phyloP scores from a whole-genome alignment of 2,888 invertebrate genomes.

The Drosophila parthenogenetica region DNA sequence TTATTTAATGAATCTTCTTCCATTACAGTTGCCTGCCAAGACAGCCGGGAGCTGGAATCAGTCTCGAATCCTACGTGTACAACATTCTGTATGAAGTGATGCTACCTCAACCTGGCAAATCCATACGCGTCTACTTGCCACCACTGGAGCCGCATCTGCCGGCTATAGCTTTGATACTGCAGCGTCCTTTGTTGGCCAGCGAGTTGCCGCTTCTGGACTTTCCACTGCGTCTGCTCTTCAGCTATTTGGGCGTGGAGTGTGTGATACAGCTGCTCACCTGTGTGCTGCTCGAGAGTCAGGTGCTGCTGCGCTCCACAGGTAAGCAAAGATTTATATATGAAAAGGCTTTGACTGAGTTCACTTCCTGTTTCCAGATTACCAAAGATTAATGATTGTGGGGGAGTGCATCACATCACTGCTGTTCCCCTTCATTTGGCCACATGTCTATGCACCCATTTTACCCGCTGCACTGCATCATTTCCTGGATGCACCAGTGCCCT shows the following conservation, averaged over 20 bases:
- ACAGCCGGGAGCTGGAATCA: slow-evolving; percentile 90
- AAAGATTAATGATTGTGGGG: slow-evolving; percentile 97
- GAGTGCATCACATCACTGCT: slow-evolving; percentile 96
- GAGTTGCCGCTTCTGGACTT: slow-evolving; percentile 98
- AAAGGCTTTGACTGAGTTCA: not conserved
- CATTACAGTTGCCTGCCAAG: slow-evolving; percentile 90
- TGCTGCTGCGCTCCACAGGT: slow-evolving; percentile 96
- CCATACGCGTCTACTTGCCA: slow-evolving; percentile 91
- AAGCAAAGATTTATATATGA: slow-evolving; percentile 47
- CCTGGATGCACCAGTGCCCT: slow-evolving; percentile 99
- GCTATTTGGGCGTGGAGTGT: slow-evolving; percentile 95
- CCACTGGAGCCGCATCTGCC: slow-evolving; percentile 89
- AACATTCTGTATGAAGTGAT: slow-evolving; percentile 97
- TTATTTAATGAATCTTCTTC: slow-evolving; percentile 17
- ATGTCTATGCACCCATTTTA: slow-evolving; percentile 99
- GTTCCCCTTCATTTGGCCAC: slow-evolving; percentile 98
- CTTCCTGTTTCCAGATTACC: slow-evolving; percentile 89
- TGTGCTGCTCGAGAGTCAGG: slow-evolving; percentile 97
- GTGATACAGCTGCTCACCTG: slow-evolving; percentile 97
- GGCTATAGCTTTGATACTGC: slow-evolving; percentile 88
- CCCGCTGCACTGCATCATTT: slow-evolving; percentile 98
- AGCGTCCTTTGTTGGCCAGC: slow-evolving; percentile 90
- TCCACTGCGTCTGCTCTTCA: slow-evolving; percentile 94
- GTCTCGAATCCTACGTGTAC: slow-evolving; percentile 97
- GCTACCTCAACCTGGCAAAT: slow-evolving; percentile 95